A percentile compares a stretch with the other conserved stretches of the same genome.
Conservation (phyloP, 2,113 vertebrate genomes). For the Xiphias gladius region DNA sequence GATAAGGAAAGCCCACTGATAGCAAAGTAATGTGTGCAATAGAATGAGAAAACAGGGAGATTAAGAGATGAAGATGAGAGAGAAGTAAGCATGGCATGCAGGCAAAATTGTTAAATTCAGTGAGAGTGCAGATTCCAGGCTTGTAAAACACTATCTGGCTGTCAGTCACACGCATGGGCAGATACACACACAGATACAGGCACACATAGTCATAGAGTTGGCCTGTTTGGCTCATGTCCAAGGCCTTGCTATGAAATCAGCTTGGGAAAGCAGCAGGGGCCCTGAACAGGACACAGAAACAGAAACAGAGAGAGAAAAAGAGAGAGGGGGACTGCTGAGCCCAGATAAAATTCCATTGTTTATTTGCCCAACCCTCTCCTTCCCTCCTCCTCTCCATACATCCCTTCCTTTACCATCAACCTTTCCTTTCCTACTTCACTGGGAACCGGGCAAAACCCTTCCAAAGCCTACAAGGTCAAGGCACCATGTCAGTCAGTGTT, state of each 20-base stretch:
- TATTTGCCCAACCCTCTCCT: slow-evolving; percentile 68
- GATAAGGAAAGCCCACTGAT: neutral
- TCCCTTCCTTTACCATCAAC: slow-evolving; percentile 63
- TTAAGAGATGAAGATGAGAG: neutral
- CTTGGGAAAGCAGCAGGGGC: slow-evolving; percentile 78
- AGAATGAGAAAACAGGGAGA: neutral
- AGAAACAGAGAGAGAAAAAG: slow-evolving; percentile 48
- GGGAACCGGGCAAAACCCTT: slow-evolving; percentile 34
- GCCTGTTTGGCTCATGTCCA: slow-evolving; percentile 71
- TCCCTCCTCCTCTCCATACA: slow-evolving; percentile 59
- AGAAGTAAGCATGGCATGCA: neutral
- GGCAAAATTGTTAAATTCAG: neutral
- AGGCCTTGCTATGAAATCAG: slow-evolving; percentile 75
- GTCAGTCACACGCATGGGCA: slow-evolving; percentile 3
- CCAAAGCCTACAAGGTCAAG: slow-evolving; percentile 45
- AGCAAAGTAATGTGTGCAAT: slow-evolving; percentile 2
- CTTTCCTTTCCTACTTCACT: slow-evolving; percentile 47
- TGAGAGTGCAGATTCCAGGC: slow-evolving; percentile 10
- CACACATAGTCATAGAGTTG: slow-evolving; percentile 49
- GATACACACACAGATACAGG: slow-evolving; percentile 41
- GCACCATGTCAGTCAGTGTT: slow-evolving; percentile 37
- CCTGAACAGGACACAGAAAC: slow-evolving; percentile 74
- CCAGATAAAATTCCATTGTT: slow-evolving; percentile 80
- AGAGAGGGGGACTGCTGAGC: slow-evolving; percentile 63
- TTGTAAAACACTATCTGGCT: slow-evolving; percentile 34